Conservation (phyloP, 1,140 invertebrate genomes). For the Helicorthomorpha holstii region DNA sequence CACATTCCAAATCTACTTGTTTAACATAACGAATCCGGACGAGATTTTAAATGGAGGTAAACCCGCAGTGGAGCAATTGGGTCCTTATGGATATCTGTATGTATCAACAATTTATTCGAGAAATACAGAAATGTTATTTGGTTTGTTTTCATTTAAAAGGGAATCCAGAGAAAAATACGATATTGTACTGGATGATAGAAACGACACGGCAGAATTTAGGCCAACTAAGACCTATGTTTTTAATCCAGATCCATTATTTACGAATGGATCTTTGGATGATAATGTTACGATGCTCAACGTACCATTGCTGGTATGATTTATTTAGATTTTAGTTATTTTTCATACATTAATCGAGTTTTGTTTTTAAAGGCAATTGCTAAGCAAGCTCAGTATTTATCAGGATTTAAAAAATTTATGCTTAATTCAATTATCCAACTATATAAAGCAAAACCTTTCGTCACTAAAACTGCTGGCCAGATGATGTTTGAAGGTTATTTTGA, state of each 20-base stretch:
- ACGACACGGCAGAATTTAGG: background rate
- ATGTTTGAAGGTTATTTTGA: slow-evolving; percentile 7
- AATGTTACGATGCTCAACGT: background rate
- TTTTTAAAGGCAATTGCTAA: background rate
- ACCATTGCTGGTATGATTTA: background rate
- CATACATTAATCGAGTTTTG: background rate
- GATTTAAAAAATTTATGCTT: background rate
- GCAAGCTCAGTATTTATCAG: background rate
- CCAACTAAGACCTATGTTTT: background rate
- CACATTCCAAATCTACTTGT: background rate
- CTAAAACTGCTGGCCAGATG: slow-evolving; percentile 2
- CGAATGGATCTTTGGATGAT: background rate
- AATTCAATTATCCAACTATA: background rate
- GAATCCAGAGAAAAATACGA: background rate
- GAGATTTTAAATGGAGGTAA: background rate
- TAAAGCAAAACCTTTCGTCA: slow-evolving; percentile 3
- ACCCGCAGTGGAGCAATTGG: background rate
- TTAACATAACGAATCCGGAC: background rate
- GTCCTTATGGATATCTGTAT: background rate
- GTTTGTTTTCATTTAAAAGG: background rate
- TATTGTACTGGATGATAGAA: background rate
- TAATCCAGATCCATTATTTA: background rate
- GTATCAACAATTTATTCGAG: background rate
- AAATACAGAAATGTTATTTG: background rate
- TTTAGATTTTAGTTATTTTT: background rate